A percentile compares a stretch with the other conserved stretches of the same genome.
Conservation (phyloP, 2,797 vertebrate genomes). For the Sparus aurata region DNA sequence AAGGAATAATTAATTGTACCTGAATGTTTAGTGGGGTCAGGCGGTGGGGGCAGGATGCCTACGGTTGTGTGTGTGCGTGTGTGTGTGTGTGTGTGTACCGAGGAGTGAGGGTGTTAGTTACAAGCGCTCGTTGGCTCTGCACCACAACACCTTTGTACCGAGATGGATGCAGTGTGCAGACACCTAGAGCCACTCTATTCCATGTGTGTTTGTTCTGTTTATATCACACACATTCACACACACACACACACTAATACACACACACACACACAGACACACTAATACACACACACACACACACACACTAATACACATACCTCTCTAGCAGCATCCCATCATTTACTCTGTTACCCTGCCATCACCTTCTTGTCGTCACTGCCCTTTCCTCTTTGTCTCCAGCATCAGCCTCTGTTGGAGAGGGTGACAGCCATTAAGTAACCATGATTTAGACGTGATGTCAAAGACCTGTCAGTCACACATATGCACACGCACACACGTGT, state of each 20-base stretch:
- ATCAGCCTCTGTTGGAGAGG: conserved; percentile 41
- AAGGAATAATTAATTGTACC: conserved; percentile 88
- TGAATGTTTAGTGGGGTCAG: conserved; percentile 88
- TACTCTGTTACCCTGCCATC: conserved; percentile 42
- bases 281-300: neutral
- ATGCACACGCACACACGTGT: conserved; percentile 1
- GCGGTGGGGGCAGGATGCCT: conserved; percentile 76
- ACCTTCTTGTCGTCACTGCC: conserved; percentile 59
- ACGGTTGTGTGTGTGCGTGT: conserved; percentile 47
- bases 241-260: neutral
- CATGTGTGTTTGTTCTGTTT: conserved; percentile 24
- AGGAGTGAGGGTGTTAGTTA: conserved; percentile 17
- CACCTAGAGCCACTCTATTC: conserved; percentile 28
- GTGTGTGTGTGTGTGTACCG: conserved; percentile 33
- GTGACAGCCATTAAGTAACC: conserved; percentile 58
- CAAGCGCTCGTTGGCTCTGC: conserved; percentile 38
- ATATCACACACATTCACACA: neutral
- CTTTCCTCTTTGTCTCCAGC: conserved; percentile 64
- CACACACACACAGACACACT: neutral
- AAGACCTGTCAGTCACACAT: conserved; percentile 51
- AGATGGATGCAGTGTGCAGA: conserved; percentile 59
- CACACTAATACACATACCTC: neutral
- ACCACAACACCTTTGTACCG: conserved; percentile 60
- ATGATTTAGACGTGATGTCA: conserved; percentile 63
- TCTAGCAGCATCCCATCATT: conserved; percentile 42